Conservation (phyloP, 92 coral and sea anemone species). For the Anthopleura xanthogrammica region DNA sequence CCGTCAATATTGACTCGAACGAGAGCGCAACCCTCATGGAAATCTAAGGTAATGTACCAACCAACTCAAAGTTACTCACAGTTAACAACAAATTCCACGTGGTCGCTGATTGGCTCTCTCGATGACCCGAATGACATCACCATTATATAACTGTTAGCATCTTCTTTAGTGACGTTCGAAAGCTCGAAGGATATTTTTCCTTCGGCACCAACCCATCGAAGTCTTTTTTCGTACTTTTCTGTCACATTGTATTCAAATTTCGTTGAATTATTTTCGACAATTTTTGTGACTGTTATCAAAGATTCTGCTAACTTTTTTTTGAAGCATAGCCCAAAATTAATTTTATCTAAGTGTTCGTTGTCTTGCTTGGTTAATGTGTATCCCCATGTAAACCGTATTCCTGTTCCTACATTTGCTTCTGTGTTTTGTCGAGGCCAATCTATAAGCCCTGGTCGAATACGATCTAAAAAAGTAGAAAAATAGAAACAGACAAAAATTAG, state of each 20-base stretch:
- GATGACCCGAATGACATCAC: slow-evolving; percentile 15
- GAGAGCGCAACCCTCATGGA: too few species aligned
- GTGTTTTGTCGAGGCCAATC: slow-evolving; percentile 24
- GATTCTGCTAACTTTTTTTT: background rate
- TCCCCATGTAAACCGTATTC: slow-evolving; percentile 21
- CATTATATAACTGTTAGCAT: slow-evolving; percentile 30
- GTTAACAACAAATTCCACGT: slow-evolving; percentile 25
- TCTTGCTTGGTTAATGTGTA: slow-evolving; percentile 6
- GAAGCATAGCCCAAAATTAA: slow-evolving; percentile 25
- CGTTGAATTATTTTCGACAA: slow-evolving; percentile 16
- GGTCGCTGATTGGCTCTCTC: slow-evolving; percentile 24
- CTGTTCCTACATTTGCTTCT: slow-evolving; percentile 16
- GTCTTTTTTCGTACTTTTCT: slow-evolving; percentile 7
- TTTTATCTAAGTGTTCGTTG: background rate
- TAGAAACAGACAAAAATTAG: background rate
- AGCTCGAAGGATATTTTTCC: slow-evolving; percentile 21
- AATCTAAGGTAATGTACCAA: too few species aligned
- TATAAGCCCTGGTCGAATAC: slow-evolving; percentile 1
- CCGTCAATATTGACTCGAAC: background rate
- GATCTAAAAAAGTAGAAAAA: background rate
- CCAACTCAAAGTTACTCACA: slow-evolving; percentile 24
- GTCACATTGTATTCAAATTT: slow-evolving; percentile 20
- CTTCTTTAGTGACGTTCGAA: slow-evolving; percentile 17
- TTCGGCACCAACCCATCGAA: slow-evolving; percentile 30
- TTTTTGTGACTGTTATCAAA: slow-evolving; percentile 25